Conservation (phyloP, 2,113 vertebrate genomes). For the Phalacrocorax carbo region DNA sequence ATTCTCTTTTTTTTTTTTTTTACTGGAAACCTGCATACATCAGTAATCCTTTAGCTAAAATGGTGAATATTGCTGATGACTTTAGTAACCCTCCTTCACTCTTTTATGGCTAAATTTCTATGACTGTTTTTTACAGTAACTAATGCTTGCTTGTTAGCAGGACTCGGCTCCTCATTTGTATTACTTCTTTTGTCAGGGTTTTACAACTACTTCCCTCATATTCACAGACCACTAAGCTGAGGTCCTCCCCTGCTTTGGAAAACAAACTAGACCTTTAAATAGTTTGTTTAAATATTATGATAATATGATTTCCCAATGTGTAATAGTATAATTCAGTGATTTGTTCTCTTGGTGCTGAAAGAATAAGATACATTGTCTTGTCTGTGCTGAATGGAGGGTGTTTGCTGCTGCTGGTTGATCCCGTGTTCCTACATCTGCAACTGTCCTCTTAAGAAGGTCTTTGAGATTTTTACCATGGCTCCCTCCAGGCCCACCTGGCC, state of each 20-base stretch:
- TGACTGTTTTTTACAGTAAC: neutral
- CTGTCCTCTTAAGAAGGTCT: neutral
- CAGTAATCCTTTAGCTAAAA: neutral
- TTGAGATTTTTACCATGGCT: neutral
- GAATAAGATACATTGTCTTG: neutral
- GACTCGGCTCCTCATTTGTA: neutral
- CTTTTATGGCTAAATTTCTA: neutral
- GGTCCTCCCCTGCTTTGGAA: neutral
- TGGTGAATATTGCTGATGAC: neutral
- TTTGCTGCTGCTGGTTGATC: neutral
- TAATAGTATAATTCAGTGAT: neutral
- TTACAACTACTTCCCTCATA: neutral
- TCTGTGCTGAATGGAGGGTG: neutral
- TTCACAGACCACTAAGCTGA: neutral
- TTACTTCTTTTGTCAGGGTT: neutral
- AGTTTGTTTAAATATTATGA: neutral
- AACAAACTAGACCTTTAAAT: neutral
- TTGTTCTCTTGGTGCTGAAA: neutral
- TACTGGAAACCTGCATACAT: too few relatives aligned
- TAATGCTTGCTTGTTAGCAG: neutral
- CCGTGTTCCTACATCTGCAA: neutral
- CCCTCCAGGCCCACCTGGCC: neutral
- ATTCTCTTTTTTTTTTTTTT: neutral
- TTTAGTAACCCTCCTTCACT: neutral
- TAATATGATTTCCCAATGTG: neutral